A percentile compares a stretch with the other conserved stretches of the same genome.
phyloP scores from a whole-genome alignment of 2,797 vertebrate genomes.

The Trachurus trachurus region DNA sequence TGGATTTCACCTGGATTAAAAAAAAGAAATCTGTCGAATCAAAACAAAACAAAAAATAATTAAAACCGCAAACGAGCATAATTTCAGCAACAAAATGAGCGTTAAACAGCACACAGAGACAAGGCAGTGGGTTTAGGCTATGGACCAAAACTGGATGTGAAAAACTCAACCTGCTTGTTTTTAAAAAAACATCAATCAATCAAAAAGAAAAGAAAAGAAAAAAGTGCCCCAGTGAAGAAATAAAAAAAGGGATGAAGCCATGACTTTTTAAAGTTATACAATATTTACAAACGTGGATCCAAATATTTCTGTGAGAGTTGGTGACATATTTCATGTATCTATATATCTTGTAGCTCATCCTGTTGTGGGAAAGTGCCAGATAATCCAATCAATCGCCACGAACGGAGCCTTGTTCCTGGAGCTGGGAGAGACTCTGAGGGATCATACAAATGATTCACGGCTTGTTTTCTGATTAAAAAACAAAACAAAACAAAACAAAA shows the following conservation, averaged over 20 bases:
- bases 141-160: slow-evolving; percentile 67
- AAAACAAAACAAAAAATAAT: slow-evolving; percentile 35
- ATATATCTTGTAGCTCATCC: slow-evolving; percentile 64
- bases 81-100: slow-evolving; percentile 64
- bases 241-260: slow-evolving; percentile 66
- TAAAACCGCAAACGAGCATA: slow-evolving; percentile 59
- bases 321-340: slow-evolving; percentile 56
- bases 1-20: slow-evolving; percentile 38
- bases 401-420: slow-evolving; percentile 72
- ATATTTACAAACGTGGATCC: slow-evolving; percentile 86
- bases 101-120: slow-evolving; percentile 78
- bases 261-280: slow-evolving; percentile 87
- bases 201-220: slow-evolving; percentile 3
- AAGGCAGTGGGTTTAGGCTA: slow-evolving; percentile 73
- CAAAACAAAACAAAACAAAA: too few species aligned
- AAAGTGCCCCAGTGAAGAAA: slow-evolving; percentile 86
- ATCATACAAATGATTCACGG: slow-evolving; percentile 41
- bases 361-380: slow-evolving; percentile 80
- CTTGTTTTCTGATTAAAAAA: slow-evolving; percentile 27
- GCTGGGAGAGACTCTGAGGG: slow-evolving; percentile 63
- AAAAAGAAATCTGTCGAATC: slow-evolving; percentile 9
- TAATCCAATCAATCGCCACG: slow-evolving; percentile 73
- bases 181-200: slow-evolving; percentile 68
- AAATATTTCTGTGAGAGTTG: slow-evolving; percentile 76
- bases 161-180: slow-evolving; percentile 63